Base-by-base conservation (phyloP, 2,888 invertebrate genomes). In the Callyntrura sp. region DNA sequence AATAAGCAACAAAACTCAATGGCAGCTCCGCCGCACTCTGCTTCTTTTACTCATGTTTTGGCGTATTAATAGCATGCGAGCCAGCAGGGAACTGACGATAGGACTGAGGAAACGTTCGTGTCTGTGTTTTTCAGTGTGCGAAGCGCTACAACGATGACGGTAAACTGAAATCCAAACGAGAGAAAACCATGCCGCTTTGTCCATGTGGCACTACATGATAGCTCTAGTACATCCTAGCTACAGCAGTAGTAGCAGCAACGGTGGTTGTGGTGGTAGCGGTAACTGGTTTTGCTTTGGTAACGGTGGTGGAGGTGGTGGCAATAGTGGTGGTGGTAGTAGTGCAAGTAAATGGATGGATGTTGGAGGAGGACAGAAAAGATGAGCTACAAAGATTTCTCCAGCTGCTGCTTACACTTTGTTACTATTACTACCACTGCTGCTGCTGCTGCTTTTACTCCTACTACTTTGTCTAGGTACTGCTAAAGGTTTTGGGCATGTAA, bases 21-120 rank as follows among this genome's bases (percentile, higher is more conserved):
- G 8, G 11, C 20, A 20, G 45, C 14, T 73, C 45, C 1, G 35
- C 78, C 60, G 43, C 20, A 55, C 51, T 17, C 73, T 25, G n/a
- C 28, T 73, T 65, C 60, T 48, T 55, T 57, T 14, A 28, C 35
- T 84, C 17, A 25, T 23, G 78, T 81, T 79, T 45, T 35, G 25
- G 5, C 73, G 82, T 87, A 68, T 81, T 87, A 81, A 87, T 81
- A 51, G 70, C 81, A 81, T 70, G 88, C 88, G 55, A 82, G 35
- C 43, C 73, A 73, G n/a, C 43, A 76, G 45, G 48, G 28, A 82
- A 88, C 88, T 88, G 88, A 51, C 28, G 57, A 51, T 14, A 25
- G 51, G 28, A 78, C 28, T 9, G 55, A 28, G 23, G 51, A 25
- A 78, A 8, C 28, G 73, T 73, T 20, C 17, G 73, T 45, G 45